Evolutionary conservation across 2,113 vertebrate genomes (phyloP).

Genomic region (Thunnus maccoyii): DNA sequence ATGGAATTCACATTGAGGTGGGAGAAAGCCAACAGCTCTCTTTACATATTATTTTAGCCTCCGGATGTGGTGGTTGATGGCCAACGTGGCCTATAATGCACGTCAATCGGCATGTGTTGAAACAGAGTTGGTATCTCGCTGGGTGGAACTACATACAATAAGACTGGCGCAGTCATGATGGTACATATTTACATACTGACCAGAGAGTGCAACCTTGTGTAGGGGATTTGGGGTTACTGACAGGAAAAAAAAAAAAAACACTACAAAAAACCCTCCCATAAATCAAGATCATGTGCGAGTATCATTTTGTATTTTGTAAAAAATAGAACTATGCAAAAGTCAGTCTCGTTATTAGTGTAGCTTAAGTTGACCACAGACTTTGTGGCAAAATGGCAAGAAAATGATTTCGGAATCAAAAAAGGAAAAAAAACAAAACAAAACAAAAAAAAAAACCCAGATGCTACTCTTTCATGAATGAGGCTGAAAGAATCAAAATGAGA

Average conservation of each 20-base stretch:
- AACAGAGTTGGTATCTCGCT: constrained; percentile 63
- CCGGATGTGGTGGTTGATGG: constrained; percentile 65
- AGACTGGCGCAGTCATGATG: constrained; percentile 65
- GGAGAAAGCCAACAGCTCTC: constrained; percentile 74
- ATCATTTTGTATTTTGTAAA: constrained; percentile 73
- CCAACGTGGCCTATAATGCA: constrained; percentile 66
- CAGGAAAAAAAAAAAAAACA: background rate
- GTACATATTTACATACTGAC: constrained; percentile 82
- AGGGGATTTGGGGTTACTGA: constrained; percentile 50
- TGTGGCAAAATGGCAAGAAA: constrained; percentile 78
- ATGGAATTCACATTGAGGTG: constrained; percentile 84
- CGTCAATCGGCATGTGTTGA: constrained; percentile 64
- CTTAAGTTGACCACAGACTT: constrained; percentile 81
- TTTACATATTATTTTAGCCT: constrained; percentile 44
- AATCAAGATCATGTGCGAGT: constrained; percentile 69
- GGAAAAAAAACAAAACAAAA: constrained; percentile 1
- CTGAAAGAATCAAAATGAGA: constrained; percentile 47
- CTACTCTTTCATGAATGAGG: constrained; percentile 68
- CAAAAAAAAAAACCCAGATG: constrained; percentile 40
- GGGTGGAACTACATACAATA: constrained; percentile 69
- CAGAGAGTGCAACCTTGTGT: constrained; percentile 66
- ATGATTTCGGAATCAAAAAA: constrained; percentile 24
- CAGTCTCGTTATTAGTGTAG: constrained; percentile 86
- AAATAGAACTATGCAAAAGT: constrained; percentile 84
- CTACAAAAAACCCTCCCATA: constrained; percentile 56